Evolutionary conservation across 1,140 invertebrate genomes (phyloP).

Genomic region (Rhizoglyphus robini): DNA sequence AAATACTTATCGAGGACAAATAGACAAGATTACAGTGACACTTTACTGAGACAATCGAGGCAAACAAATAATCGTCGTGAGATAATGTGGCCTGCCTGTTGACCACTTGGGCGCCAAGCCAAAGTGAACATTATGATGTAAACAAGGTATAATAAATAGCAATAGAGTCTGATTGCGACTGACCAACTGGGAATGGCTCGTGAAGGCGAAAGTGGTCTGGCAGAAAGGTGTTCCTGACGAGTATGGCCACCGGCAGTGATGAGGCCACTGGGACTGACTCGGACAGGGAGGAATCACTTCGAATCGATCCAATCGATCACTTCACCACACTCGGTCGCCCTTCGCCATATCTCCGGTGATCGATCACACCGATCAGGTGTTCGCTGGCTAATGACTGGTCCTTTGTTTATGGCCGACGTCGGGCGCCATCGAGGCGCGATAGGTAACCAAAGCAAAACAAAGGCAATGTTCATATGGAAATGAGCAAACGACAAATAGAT

Average conservation of each 20-base stretch:
- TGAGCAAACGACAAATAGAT: too few species aligned
- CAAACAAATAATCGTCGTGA: too few species aligned
- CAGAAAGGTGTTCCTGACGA: neutral
- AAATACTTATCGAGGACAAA: too few species aligned
- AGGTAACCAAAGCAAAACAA: too few species aligned
- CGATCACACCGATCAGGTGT: slow-evolving; percentile 11
- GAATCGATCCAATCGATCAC: neutral
- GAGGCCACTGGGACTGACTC: too few species aligned
- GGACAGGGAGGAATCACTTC: neutral
- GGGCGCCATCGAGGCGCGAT: too few species aligned
- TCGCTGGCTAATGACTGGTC: neutral
- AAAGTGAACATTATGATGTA: neutral
- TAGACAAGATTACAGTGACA: too few species aligned
- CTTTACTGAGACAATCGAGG: too few species aligned
- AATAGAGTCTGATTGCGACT: neutral
- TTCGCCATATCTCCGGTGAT: slow-evolving; percentile 7
- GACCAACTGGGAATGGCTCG: neutral
- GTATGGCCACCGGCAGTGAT: neutral
- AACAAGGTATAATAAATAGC: neutral
- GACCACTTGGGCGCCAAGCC: too few species aligned
- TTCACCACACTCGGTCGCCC: too few species aligned
- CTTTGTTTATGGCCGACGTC: neutral
- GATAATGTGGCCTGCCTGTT: too few species aligned
- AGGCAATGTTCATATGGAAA: too few species aligned
- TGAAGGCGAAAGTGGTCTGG: neutral